These are phyloP conservation scores for Dreissena polymorpha DNA, from an alignment of 1,140 invertebrate genomes.

Conservation along the genomic window DNA sequence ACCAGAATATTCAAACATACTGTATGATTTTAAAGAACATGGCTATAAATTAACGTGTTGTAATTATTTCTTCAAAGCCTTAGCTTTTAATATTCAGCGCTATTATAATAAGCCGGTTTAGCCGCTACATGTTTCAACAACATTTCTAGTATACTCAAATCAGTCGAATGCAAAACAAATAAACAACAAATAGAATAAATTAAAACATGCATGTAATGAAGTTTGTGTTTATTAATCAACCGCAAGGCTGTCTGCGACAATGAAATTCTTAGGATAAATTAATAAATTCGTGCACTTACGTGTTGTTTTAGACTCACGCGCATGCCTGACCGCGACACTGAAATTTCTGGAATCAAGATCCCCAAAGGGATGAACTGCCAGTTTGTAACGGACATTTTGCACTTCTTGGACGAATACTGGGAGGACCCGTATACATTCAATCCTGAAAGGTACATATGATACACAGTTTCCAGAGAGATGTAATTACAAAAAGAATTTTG, in stretches of 20 bases:
- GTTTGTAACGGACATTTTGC: neutral
- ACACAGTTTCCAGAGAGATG: too few relatives aligned
- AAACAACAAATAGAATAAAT: neutral
- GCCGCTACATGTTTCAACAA: too few relatives aligned
- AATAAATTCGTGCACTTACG: neutral
- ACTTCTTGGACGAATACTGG: slow-evolving; percentile 37
- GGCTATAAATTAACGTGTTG: too few relatives aligned
- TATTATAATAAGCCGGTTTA: too few relatives aligned
- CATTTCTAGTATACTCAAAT: neutral
- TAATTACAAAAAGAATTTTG: too few relatives aligned
- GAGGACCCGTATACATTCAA: slow-evolving; percentile 37
- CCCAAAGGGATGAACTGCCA: slow-evolving; percentile 39
- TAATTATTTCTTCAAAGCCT: too few relatives aligned
- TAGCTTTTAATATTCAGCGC: too few relatives aligned
- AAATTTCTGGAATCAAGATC: slow-evolving; percentile 37
- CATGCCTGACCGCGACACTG: slow-evolving; percentile 4
- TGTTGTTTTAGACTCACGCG: slow-evolving; percentile 27
- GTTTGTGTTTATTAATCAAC: neutral
- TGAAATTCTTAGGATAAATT: neutral
- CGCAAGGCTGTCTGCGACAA: neutral
- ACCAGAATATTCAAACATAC: too few relatives aligned
- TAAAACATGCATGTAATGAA: neutral
- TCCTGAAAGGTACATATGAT: slow-evolving; percentile 27
- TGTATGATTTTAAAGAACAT: too few relatives aligned
- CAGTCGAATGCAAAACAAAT: neutral